phyloP scores from a whole-genome alignment of 1,140 invertebrate species.

The Hyles vespertilio region DNA sequence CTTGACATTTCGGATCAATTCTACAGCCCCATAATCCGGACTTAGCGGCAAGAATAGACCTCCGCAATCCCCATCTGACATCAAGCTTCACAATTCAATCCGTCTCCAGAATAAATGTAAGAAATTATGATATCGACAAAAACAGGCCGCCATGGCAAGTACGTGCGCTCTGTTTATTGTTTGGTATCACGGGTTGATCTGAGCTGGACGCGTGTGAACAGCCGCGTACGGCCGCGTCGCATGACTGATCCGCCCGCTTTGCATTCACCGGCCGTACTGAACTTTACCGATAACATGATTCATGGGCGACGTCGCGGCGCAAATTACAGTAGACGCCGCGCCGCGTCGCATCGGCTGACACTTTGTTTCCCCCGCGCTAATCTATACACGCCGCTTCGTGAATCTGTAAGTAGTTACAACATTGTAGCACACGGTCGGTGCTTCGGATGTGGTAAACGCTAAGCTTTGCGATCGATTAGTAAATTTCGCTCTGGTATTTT shows the following conservation, averaged over 20 bases:
- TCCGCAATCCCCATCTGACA: not conserved
- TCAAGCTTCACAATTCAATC: slow-evolving; percentile 5
- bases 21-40: too few species aligned
- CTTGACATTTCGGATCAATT: too few species aligned
- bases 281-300: slow-evolving; percentile 42
- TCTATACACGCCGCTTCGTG: too few species aligned
- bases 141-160: slow-evolving; percentile 16
- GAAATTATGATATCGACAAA: slow-evolving; percentile 11
- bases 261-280: slow-evolving; percentile 36
- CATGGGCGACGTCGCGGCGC: slow-evolving; percentile 28
- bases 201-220: slow-evolving; percentile 2
- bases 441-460: too few species aligned
- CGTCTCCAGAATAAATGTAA: slow-evolving; percentile 7
- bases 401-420: too few species aligned
- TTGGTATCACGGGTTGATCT: slow-evolving; percentile 38
- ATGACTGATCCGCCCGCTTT: slow-evolving; percentile 52
- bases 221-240: slow-evolving; percentile 49
- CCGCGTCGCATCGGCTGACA: too few species aligned
- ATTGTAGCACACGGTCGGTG: too few species aligned
- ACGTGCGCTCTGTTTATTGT: slow-evolving; percentile 26
- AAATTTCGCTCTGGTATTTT: too few species aligned
- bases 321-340: slow-evolving; percentile 12
- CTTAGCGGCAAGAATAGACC: too few species aligned
- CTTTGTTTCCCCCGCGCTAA: too few species aligned
- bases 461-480: too few species aligned